phyloP scores from a whole-genome alignment of 2,888 invertebrate species.

The Aphodius sticticus region DNA sequence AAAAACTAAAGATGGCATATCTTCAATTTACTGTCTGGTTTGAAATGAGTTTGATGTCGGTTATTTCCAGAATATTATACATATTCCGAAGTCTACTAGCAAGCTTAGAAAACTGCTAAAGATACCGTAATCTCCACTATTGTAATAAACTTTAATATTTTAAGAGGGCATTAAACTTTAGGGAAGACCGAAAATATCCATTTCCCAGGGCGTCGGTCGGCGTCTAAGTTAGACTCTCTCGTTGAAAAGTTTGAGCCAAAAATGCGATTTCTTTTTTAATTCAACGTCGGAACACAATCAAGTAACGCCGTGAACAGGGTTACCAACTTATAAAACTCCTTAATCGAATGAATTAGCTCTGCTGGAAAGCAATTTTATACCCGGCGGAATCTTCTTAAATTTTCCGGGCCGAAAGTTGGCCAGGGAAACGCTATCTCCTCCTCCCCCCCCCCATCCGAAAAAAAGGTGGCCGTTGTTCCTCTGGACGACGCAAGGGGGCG shows the following conservation, averaged over 20 bases:
- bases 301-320: slow-evolving; percentile 5
- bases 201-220: not conserved
- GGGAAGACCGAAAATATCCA: not conserved
- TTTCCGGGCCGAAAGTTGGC: not conserved
- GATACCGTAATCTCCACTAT: not conserved
- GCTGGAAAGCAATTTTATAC: slow-evolving; percentile 32
- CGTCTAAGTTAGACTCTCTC: not conserved
- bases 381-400: slow-evolving; percentile 16
- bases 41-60: no score
- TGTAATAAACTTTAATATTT: not conserved
- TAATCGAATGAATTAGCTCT: slow-evolving; percentile 33
- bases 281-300: slow-evolving; percentile 25
- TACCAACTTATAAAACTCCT: slow-evolving; percentile 27
- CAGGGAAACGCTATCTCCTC: not conserved
- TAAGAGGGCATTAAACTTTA: not conserved
- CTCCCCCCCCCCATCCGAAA: not conserved
- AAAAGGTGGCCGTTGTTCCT: no score
- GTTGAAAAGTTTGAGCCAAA: not conserved
- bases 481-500: no score
- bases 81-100: no score
- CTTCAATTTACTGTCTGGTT: no score
- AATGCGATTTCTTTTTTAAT: slow-evolving; percentile 4
- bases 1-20: no score
- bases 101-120: no score
- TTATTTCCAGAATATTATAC: no score